Conservation (phyloP, 2,113 vertebrate species). For the Lepus timidus region DNA sequence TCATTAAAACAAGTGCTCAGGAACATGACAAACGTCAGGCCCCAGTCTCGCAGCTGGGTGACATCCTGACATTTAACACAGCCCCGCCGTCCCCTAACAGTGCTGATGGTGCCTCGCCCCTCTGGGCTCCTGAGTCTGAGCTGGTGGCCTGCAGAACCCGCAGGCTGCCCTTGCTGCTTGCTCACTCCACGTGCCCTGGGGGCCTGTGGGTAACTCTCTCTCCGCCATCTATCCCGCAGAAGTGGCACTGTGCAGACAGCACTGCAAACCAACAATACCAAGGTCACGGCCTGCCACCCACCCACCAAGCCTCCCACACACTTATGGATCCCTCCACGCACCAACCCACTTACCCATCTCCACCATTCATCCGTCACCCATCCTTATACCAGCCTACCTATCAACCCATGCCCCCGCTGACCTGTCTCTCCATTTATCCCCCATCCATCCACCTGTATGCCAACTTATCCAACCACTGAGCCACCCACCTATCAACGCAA, state of each 20-base stretch:
- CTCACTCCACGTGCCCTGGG: not conserved
- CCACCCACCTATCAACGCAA: not conserved
- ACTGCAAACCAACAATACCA: not conserved
- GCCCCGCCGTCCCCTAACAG: not conserved
- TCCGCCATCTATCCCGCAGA: not conserved
- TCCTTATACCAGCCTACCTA: not conserved
- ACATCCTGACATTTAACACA: conserved; percentile 69
- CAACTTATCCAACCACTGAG: too few species aligned
- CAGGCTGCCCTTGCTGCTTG: not conserved
- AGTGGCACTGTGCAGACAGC: not conserved
- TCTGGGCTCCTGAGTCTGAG: conserved; percentile 9
- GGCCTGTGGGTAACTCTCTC: not conserved
- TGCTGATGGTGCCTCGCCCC: not conserved
- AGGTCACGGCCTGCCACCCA: not conserved
- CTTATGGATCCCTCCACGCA: not conserved
- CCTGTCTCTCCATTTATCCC: not conserved
- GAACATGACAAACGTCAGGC: conserved; percentile 58
- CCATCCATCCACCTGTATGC: not conserved
- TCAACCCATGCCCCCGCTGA: not conserved
- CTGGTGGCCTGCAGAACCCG: not conserved
- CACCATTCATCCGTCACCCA: not conserved
- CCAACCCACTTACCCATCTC: too few species aligned
- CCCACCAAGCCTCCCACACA: not conserved
- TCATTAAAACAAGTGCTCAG: conserved; percentile 74
- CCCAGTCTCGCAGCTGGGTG: conserved; percentile 33